Base-by-base conservation (phyloP, 2,888 invertebrate species). In the Pseudolycoriella hygida region DNA sequence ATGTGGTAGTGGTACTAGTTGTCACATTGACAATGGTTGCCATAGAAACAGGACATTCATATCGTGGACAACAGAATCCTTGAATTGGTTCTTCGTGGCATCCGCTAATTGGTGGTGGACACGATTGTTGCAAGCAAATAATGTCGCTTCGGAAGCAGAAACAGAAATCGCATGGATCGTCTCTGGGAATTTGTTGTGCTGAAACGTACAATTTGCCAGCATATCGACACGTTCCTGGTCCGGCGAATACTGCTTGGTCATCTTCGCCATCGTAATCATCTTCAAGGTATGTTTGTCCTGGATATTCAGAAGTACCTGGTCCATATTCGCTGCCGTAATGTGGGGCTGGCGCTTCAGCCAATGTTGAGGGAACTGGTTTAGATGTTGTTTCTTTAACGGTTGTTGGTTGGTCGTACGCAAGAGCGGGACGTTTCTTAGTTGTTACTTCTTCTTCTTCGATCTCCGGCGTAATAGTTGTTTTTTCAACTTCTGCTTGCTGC, bases 141-240 rank as follows among this genome's bases (percentile, higher is more conserved):
- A 93, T 92, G 60, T 92, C 90, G 61, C 90, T 88, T 64, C 92
- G 76, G 72, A 92, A 93, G 71, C 92, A 93, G 79, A 93, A 92
- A 67, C 92, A 93, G 71, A 92, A 93, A 61, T 92, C 90, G 62
- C 92, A 93, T 18, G 92, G 89, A 68, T 93, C 89, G 55, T 89
- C 88, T 54, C 92, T 73, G 37, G 90, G 90, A 57, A 93, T 90
- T 68, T 93, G 92, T 67, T 92, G 90, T 2, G 92, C 92, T 2
- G 90, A 90, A 38, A 90, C 87, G 62, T 88, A 92, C 42, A 90
- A 80, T 67, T 88, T 88, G 55, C 90, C 89, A 47, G 88, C 87
- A 56, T 89, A 92, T 55, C 90, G 74, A 57, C 92, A 92, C 43
- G 89, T 90, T 53, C 89, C 89, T 14, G 88, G 88, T 30, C 88